phyloP scores from a whole-genome alignment of 2,113 vertebrate species.

The human (Homo sapiens) region GRCh38 chr1:84180501-84181000 shows the following conservation, averaged over 20 bases:
- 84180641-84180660: neutral
- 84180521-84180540: too few relatives aligned
- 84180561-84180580: too few relatives aligned
- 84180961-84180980: constrained; percentile 32
- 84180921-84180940: neutral
- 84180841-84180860: neutral
- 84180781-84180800: neutral
- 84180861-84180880: neutral
- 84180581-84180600: too few relatives aligned
- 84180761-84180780: neutral
- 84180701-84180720: constrained; percentile 26
- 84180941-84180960: neutral
- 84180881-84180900: neutral
- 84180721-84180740: constrained; percentile 27
- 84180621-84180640: neutral
- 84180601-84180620: neutral
- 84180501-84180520: too few relatives aligned
- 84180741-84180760: neutral
- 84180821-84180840: neutral
- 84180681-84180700: constrained; percentile 21
- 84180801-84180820: neutral
- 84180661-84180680: constrained; percentile 20
- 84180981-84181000: neutral
- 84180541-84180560: too few relatives aligned
- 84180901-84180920: constrained; percentile 30